Evolutionary conservation across 2,113 vertebrate species (phyloP), one percentile per base, ranked within the genome.

Genomic region (Pelecanus crispus): DNA sequence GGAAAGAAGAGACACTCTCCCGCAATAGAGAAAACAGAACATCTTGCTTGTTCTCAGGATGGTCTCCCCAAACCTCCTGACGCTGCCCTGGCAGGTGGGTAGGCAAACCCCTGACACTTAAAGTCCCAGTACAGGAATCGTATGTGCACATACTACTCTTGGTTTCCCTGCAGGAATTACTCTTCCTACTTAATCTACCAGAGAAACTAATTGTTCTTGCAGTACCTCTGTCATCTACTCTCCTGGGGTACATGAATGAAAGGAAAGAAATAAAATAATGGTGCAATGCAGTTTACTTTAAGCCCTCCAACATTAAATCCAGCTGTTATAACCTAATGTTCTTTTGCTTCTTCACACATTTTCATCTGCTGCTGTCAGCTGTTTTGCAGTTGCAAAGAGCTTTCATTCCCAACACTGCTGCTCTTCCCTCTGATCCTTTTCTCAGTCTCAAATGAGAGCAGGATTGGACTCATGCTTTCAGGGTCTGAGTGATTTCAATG

Each of bases 401-500:
- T 90, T 86, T 55, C 21, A 14, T 66, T 81, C 24, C 56, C 66
- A 40, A 6, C 2, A 4, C 13, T 36, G 20, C 29, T 55, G 12
- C 16, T 70, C 29, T 42, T 81, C 38, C n/a, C 22, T 50, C 79
- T 70, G 45, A 31, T 47, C 42, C 22, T 52, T 66, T 86, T 50
- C 65, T 65, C 49, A 82, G 19, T 36, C 38, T 71, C 63, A 52
- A 3, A 18, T 11, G 7, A 85, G 22, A 83, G 6, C 20, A 78
- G 71, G 42, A 52, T 36, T 38, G 40, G 47, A 28, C 3, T 87
- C 21, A 14, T 4, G 3, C 9, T 21, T 49, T 90, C 61, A 63
- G 32, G 5, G 14, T 42, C 56, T 31, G 29, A 1, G 0, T 17
- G 19, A 62, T 58, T 73, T 62, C 67, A 22, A 0, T 12, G n/a